Evolutionary conservation across 2,113 vertebrate species (phyloP), one percentile per base, ranked within the genome.

Genomic region (Peromyscus leucopus): DNA sequence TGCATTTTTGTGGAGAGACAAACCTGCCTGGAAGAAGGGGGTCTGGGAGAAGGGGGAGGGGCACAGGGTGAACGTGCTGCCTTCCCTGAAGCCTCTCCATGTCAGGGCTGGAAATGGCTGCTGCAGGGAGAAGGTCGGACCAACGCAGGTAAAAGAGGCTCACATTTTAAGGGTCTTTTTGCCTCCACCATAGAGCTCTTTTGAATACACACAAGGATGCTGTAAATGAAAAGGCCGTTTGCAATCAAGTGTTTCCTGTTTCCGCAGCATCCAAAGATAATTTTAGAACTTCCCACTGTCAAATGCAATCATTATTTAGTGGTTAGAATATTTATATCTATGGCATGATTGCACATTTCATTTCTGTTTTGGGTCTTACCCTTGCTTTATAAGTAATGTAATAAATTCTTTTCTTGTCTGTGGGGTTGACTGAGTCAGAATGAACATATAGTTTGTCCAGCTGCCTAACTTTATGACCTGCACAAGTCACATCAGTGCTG

Each of bases 271-370:
- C 46, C 71, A 89, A 91, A 83, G 83, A 76, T 90, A 88, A 95
- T 93, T 91, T 96, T 83, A 96, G 86, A 89, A 86, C 74, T 94
- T 89, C 46, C 65, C 90, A 17, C 82, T 92, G 17, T 87, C 89
- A 75, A 42, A 16, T 71, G 67, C 31, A 74, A 7, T 94, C 74
- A 76, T 80, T 87, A 51, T 51, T 94, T 89, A 87, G 86, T n/a
- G 91, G 42, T 90, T 91, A 51, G 51, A 67, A 59, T 88, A 92
- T 91, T 91, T 94, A 75, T 92, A 55, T 87, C 51, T 84, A 46
- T 97, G 79, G 72, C 88, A 92, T 55, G 82, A 83, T 75, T 89
- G 78, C 28, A 76, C 26, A 28, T 93, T 92, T 93, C 22, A 83
- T 90, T 94, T 92, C 90, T 95, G 59, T 80, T 86, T 85, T 90